Base-by-base conservation (phyloP, 92 coral and sea anemone species). In the Zoanthus sansibaricus region DNA sequence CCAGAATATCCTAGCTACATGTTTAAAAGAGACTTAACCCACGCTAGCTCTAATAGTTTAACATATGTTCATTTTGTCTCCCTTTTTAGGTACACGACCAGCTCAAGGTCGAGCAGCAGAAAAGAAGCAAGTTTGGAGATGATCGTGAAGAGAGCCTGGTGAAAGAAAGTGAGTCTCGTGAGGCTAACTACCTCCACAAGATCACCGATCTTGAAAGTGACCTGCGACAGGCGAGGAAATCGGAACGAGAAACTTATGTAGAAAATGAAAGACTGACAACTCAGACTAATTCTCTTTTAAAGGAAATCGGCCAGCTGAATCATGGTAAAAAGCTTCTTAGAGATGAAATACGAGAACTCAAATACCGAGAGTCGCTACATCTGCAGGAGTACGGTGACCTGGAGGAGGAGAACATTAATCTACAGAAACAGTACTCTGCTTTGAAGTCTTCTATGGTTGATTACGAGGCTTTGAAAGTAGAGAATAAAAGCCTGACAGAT, bases 391-490 rank as follows among this genome's bases (percentile, higher is more conserved):
- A 93, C 78, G 90, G 94, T 2, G 99, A 97, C 17, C 91, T 97
- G 77, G 99, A 97, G 52, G 99, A 97, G 64, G 99, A 97, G 75
- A 97, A 97, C 33, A 95, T 96, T 49, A 93, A 90, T 18, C 91
- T 97, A 20, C 99, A 97, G 87, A 95, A 95, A 58, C 98, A 97
- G 87, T 93, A 95, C 72, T 95, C 99, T 2, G 78, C 92, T 7
- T 93, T 95, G 11, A 92, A 95, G 82, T 91, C 96, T 18, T 95
- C 95, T 16, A 78, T 97, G 93, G 99, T 97, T 1, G 99, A 97
- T 69, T 97, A 93, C 89, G 99, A 97, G 75, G 98, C 98, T 6
- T 86, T 97, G 85, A 97, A 97, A 88, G 99, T 97, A 9, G 99
- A 97, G 86, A 97, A 97, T 83, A 95, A 95, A 70, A 93, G 98